A percentile compares a stretch with the other conserved stretches of the same genome.
Evolutionary conservation across 2,113 vertebrate species (phyloP).

Genomic region (Abramis brama): DNA sequence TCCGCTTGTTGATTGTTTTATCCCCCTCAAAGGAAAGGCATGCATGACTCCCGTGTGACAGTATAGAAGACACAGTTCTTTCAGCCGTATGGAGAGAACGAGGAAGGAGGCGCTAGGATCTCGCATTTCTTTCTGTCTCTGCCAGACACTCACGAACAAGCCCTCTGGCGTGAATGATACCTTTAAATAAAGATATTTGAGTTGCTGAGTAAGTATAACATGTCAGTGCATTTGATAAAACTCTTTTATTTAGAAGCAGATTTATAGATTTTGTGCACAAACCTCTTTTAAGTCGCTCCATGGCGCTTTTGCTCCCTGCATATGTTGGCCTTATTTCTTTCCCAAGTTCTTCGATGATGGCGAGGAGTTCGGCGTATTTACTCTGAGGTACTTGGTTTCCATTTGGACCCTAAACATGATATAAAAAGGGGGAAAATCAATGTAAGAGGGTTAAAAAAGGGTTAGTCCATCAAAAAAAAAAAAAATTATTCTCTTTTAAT

Average conservation of each 20-base stretch:
- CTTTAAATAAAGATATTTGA: slow-evolving; percentile 66
- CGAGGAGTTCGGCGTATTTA: slow-evolving; percentile 97
- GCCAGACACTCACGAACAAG: slow-evolving; percentile 96
- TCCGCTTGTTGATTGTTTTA: slow-evolving; percentile 54
- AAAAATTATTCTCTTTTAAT: no score
- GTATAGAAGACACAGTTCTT: slow-evolving; percentile 14
- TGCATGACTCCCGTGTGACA: slow-evolving; percentile 52
- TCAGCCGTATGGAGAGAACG: slow-evolving; percentile 52
- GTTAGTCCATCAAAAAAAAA: no score
- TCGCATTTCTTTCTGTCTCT: slow-evolving; percentile 94
- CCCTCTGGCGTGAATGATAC: slow-evolving; percentile 95
- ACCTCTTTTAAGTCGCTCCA: slow-evolving; percentile 97
- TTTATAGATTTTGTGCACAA: neutral
- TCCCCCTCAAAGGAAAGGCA: slow-evolving; percentile 48
- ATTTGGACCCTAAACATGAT: slow-evolving; percentile 79
- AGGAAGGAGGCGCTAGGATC: slow-evolving; percentile 81
- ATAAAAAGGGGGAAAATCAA: no score
- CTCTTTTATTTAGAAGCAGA: neutral
- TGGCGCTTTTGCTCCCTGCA: slow-evolving; percentile 96
- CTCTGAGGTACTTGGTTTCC: slow-evolving; percentile 95
- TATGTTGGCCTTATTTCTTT: slow-evolving; percentile 98
- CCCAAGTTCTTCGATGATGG: slow-evolving; percentile 96
- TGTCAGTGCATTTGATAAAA: neutral
- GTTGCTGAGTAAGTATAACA: neutral
- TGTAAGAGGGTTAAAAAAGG: no score